Conservation (phyloP, 2,888 invertebrate genomes). For the Onchidella celtica region DNA sequence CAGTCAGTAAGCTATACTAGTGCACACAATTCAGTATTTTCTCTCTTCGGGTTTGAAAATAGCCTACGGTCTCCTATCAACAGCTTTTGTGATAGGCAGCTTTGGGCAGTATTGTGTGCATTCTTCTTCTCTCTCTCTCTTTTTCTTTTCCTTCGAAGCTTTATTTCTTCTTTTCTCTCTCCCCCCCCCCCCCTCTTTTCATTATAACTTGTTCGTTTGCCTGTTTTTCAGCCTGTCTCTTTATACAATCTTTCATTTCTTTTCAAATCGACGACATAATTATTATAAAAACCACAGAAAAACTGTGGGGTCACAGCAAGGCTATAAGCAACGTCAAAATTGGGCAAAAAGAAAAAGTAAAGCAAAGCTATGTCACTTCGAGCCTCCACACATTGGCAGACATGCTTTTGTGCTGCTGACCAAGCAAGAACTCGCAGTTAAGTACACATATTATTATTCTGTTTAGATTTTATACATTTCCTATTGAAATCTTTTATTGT, state of each 20-base stretch:
- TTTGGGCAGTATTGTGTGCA: no score
- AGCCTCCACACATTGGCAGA: no score
- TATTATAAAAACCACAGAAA: no score
- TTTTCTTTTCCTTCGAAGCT: background rate
- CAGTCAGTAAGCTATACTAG: background rate
- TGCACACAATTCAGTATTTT: background rate
- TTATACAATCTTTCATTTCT: background rate
- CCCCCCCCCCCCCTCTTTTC: background rate
- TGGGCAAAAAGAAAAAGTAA: no score
- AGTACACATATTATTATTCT: no score
- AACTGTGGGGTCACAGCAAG: no score
- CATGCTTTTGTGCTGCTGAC: no score
- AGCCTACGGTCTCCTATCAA: background rate
- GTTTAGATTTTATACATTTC: background rate
- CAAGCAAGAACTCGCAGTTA: no score
- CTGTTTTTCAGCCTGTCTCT: background rate
- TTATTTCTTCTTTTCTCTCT: background rate
- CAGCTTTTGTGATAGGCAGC: background rate
- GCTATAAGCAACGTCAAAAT: no score
- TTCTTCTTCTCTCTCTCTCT: constrained; percentile 3
- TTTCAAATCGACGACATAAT: background rate
- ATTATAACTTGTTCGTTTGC: background rate
- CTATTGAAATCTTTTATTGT: background rate
- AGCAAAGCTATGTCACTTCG: no score
- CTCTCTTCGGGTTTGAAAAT: background rate